These are phyloP conservation scores for Ivindomyrus marchei DNA, from an alignment of 2,113 vertebrate species.

Conservation along the genomic window DNA sequence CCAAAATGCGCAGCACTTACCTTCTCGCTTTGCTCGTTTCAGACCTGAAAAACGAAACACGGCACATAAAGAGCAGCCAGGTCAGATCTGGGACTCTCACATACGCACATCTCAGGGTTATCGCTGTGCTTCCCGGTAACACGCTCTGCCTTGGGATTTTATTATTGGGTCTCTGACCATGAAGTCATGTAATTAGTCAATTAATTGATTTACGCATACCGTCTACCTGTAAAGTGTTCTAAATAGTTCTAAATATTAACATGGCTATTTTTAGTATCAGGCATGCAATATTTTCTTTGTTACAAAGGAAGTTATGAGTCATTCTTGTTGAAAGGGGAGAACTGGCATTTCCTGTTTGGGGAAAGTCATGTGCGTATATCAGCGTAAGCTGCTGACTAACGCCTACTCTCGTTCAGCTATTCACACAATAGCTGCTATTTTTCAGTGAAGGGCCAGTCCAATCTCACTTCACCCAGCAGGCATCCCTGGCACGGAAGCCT, in stretches of 20 bases:
- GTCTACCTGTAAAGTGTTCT: background rate
- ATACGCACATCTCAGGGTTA: background rate
- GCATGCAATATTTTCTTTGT: background rate
- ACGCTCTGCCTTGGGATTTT: background rate
- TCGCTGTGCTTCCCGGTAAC: background rate
- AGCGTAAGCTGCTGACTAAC: background rate
- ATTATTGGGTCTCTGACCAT: background rate
- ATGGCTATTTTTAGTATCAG: background rate
- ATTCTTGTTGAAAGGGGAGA: background rate
- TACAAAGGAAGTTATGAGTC: background rate
- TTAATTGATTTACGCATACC: background rate
- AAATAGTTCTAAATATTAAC: background rate
- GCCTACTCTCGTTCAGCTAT: background rate
- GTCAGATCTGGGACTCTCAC: background rate
- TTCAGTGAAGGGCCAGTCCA: background rate
- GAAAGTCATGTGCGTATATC: background rate
- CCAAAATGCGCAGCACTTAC: background rate
- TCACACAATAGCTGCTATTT: background rate
- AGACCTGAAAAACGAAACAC: constrained; percentile 33
- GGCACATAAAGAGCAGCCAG: constrained; percentile 32
- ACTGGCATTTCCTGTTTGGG: constrained; percentile 12
- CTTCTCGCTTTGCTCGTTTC: constrained; percentile 27
- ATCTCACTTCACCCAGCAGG: background rate
- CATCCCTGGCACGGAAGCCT: background rate
- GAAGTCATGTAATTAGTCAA: background rate